Evolutionary conservation across 2,113 vertebrate species (phyloP), one percentile per base, ranked within the genome.

Genomic region (Equus przewalskii): DNA sequence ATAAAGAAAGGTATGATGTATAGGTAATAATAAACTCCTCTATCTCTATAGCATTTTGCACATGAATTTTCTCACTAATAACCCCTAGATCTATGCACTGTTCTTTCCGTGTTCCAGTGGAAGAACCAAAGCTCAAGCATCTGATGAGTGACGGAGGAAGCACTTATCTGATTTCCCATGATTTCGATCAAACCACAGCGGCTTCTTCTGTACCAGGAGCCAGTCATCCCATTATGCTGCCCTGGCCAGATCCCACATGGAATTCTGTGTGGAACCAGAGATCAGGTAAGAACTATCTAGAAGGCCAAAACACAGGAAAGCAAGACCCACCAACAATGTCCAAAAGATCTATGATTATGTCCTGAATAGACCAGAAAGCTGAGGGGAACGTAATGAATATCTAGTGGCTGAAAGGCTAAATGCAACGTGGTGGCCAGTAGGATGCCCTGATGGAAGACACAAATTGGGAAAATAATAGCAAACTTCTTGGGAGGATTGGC

Each of bases 141-240:
- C 28, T 33, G 41, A 36, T 51, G 58, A 60, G 36, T 41, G 49
- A n/a, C 26, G 18, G 19, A 65, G 24, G 8, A 18, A 54, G 46
- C 28, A 24, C 1, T 36, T 22, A 5, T 0, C 5, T 0, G 3
- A 19, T 33, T 44, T 33, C 49, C 54, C 46, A 76, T 81, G 86
- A 67, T n/a, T 89, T 85, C 80, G 54, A 67, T 78, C 46, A 75
- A 70, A 73, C 26, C 67, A n/a, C 54, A 73, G 60, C 46, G 60
- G 75, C 26, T 60, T 1, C 65, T 54, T 76, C 83, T 24, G 51
- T 30, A 21, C 72, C 78, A 0, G 0, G 16, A 65, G 36, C 24
- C 10, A 3, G 46, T 30, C 65, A 33, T 81, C 7, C 14, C 72
- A 4, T 13, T 21, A 0, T 0, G 0, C 22, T 14, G 7, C 46